phyloP scores from a whole-genome alignment of 1,140 invertebrate species.

The Ips typographus region DNA sequence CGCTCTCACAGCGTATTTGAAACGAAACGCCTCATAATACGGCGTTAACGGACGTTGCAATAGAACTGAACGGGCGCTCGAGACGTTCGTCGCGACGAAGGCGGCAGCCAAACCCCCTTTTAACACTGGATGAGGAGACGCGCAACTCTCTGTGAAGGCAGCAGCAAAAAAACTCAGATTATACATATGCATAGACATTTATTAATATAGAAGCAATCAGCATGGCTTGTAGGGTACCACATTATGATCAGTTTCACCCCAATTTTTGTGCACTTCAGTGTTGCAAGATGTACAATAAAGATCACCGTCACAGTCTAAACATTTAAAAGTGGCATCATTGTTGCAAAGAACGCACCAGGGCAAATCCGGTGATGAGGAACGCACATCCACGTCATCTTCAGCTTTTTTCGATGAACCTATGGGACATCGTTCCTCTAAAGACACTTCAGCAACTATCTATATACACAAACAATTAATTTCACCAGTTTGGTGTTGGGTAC shows the following conservation, averaged over 20 bases:
- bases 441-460: constrained; percentile 50
- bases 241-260: constrained; percentile 48
- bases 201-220: too few species aligned
- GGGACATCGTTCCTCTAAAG: constrained; percentile 46
- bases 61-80: constrained; percentile 25
- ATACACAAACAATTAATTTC: neutral
- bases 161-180: too few species aligned
- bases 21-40: constrained; percentile 27
- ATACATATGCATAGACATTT: too few species aligned
- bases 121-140: constrained; percentile 14
- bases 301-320: constrained; percentile 69
- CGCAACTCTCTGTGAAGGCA: constrained; percentile 22
- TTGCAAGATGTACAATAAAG: constrained; percentile 71
- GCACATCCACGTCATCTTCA: constrained; percentile 34
- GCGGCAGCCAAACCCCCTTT: constrained; percentile 23
- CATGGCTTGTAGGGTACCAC: constrained; percentile 42
- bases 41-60: constrained; percentile 21
- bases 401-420: constrained; percentile 11
- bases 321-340: constrained; percentile 68
- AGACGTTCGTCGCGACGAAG: constrained; percentile 3
- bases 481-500: too few species aligned
- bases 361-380: constrained; percentile 56
- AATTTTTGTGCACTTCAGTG: constrained; percentile 55
- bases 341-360: constrained; percentile 79
- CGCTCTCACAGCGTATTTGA: constrained; percentile 43